Base-by-base conservation (phyloP, 2,888 invertebrate genomes). In the Branchipolynoe longqiensis region DNA sequence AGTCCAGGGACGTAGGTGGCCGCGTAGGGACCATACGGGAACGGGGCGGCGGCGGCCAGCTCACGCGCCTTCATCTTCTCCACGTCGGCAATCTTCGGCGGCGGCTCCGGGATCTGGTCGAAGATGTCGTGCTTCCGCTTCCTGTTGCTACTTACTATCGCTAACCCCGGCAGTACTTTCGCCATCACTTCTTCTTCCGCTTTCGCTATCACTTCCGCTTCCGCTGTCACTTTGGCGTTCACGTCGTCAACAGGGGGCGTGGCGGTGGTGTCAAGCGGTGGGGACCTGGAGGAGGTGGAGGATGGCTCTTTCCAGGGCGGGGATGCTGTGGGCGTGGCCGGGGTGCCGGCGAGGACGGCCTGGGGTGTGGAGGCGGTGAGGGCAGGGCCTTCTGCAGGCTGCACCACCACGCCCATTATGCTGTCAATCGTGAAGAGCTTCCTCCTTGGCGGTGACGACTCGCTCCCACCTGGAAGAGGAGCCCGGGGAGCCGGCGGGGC, bases 51-150 rank as follows among this genome's bases (percentile, higher is more conserved):
- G 0, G 83, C 59, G 31, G 85, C 33, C 41, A 85, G n/a, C 58
- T 86, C 86, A 8, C 83, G 41, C 14, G 38, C 56, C 69, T 86
- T 83, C 48, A 87, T 41, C 38, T 87, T 73, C 41, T 87, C 85
- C 36, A 92, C 87, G 82, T 92, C 92, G 33, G 91, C 89, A 0
- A 93, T 87, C 87, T 93, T 93, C 3, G 93, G 93, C 22, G 92
- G 92, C 12, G 92, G 92, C 59, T 91, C 92, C 6, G 92, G 92
- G 78, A 93, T 92, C 85, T 90, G 90, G 86, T 93, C 93, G 89
- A 91, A 93, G 56, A 93, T 90, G 87, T 92, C 91, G 40, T 87
- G 84, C 86, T 89, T 91, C 90, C 31, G 83, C 82, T 31, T 89
- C 87, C 12, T 82, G n/a, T n/a, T n/a, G n/a, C n/a, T n/a, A n/a